phyloP scores from a whole-genome alignment of 2,113 vertebrate genomes.

The Lipophrys pholis region DNA sequence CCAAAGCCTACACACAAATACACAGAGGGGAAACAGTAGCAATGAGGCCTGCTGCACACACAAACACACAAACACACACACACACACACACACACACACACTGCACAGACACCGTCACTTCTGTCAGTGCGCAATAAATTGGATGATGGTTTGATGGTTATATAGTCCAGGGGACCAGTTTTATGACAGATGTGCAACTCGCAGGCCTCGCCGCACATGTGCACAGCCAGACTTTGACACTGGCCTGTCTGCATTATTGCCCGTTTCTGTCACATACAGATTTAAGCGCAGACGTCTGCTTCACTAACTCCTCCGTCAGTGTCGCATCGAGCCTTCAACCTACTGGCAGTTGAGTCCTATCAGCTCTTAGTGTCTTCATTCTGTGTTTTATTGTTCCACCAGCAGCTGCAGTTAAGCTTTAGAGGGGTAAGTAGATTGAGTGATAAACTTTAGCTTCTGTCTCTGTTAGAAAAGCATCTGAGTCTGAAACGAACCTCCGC shows the following conservation, averaged over 20 bases:
- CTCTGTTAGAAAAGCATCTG: constrained; percentile 37
- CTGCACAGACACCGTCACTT: background rate
- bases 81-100: constrained; percentile 15
- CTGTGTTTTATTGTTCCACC: constrained; percentile 58
- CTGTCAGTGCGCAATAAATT: constrained; percentile 36
- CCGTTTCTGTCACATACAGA: constrained; percentile 6
- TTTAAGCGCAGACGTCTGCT: constrained; percentile 10
- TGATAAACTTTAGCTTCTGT: constrained; percentile 67
- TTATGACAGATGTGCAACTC: constrained; percentile 11
- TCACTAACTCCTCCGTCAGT: constrained; percentile 17
- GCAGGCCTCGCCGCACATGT: background rate
- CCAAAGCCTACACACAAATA: constrained; percentile 50
- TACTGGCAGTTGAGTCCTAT: constrained; percentile 39
- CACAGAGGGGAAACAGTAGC: background rate
- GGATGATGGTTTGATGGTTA: constrained; percentile 32
- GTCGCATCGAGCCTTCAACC: constrained; percentile 46
- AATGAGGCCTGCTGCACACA: background rate
- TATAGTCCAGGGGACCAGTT: constrained; percentile 18
- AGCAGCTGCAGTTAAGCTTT: constrained; percentile 54
- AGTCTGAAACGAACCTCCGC: constrained; percentile 43
- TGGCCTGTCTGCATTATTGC: background rate
- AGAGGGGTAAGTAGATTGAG: constrained; percentile 53
- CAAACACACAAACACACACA: constrained; percentile 4
- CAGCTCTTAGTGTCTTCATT: constrained; percentile 39
- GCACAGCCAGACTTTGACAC: constrained; percentile 8